These are phyloP conservation scores for Coelopa pilipes DNA, from an alignment of 2,888 invertebrate species.

Conservation along the genomic window DNA sequence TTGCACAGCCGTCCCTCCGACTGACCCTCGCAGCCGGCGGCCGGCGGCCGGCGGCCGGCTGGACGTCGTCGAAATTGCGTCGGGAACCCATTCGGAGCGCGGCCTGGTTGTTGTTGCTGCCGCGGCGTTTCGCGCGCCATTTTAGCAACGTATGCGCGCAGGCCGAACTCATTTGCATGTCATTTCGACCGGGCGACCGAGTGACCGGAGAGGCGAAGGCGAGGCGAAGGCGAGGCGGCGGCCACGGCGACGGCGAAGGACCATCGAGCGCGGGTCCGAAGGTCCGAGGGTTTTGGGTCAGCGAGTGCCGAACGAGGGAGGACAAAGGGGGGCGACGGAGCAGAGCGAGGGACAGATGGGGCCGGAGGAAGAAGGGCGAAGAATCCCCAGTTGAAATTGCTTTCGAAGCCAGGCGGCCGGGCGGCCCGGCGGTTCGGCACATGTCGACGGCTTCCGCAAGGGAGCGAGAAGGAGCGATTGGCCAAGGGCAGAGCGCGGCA, in stretches of 20 bases:
- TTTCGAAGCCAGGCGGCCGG: not conserved
- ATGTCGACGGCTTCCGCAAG: not conserved
- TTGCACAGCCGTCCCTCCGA: not conserved
- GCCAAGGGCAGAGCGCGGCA: no score
- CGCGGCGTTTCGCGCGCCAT: conserved; percentile 32
- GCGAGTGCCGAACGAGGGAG: no score
- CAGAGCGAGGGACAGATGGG: no score
- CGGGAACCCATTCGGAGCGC: not conserved
- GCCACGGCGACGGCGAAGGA: not conserved
- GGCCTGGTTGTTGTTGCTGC: no score
- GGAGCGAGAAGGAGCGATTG: not conserved
- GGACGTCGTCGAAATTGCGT: not conserved
- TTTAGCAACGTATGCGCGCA: conserved; percentile 20
- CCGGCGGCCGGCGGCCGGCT: not conserved
- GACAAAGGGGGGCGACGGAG: no score
- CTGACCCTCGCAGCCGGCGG: no score
- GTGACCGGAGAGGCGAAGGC: not conserved
- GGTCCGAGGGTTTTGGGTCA: no score
- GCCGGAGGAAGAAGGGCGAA: no score
- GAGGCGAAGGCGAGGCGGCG: not conserved
- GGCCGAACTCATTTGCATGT: conserved; percentile 43
- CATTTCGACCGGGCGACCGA: conserved; percentile 22
- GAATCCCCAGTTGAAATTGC: not conserved
- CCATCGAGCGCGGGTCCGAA: no score
- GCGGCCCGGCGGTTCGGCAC: not conserved